Evolutionary conservation across 2,888 invertebrate species (phyloP).

Genomic region (Autographa gamma): DNA sequence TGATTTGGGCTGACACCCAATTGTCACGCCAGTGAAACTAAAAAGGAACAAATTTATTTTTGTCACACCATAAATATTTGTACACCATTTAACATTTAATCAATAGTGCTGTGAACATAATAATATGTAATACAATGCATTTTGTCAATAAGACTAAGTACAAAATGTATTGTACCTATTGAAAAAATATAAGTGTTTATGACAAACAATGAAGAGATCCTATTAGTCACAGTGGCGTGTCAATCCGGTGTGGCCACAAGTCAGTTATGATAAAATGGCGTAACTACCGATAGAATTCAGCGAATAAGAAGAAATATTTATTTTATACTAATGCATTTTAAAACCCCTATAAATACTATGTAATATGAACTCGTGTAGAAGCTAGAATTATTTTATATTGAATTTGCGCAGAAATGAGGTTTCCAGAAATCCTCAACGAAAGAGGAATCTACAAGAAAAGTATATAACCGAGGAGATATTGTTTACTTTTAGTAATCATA

Average conservation of each 20-base stretch:
- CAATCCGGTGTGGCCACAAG: not conserved
- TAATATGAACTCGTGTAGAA: not conserved
- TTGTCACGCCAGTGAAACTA: not conserved
- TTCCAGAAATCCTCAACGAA: not conserved
- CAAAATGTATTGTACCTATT: too few species aligned
- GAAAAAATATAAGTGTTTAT: too few species aligned
- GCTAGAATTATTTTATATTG: not conserved
- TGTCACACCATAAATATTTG: too few species aligned
- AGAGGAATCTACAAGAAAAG: not conserved
- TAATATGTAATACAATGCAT: too few species aligned
- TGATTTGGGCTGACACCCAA: too few species aligned
- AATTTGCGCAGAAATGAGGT: conserved; percentile 4
- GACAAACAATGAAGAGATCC: too few species aligned
- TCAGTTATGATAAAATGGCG: conserved; percentile 10
- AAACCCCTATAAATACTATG: not conserved
- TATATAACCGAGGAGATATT: not conserved
- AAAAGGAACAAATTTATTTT: not conserved
- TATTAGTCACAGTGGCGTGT: not conserved
- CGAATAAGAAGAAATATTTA: conserved; percentile 40
- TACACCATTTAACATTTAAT: too few species aligned
- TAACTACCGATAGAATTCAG: conserved; percentile 23
- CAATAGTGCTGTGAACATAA: too few species aligned
- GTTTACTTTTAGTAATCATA: conserved; percentile 1
- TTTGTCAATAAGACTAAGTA: too few species aligned
- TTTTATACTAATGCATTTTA: conserved; percentile 31